Base-by-base conservation (phyloP, 2,888 invertebrate genomes). In the Eurytoma californica region DNA sequence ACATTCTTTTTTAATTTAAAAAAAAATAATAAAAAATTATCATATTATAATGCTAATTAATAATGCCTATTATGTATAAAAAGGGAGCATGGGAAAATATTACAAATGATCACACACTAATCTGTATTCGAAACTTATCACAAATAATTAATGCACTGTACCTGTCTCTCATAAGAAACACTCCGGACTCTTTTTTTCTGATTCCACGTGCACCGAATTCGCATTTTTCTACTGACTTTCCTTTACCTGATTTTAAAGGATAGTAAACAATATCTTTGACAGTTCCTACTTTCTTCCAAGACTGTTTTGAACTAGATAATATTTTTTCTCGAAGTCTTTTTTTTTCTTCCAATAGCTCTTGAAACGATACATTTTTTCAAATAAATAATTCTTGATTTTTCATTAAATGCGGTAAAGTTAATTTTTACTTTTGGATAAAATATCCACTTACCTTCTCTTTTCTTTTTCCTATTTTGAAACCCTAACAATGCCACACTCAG, bases 201-300 rank as follows among this genome's bases (percentile, higher is more conserved):
- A 90, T 86, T 0, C 91, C 91, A 69, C 83, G 84, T 74, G 86
- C 86, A 14, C 88, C 88, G 72, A 91, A 89, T 58, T 85, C 67
- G 67, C 88, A 90, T 24, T 86, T 82, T 12, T 82, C 67, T 0
- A 90, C 57, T 20, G 82, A 78, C 51, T 84, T 87, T 3, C 88
- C 89, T 60, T 85, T 86, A n/a, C 90, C 91, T n/a, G 91, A 91
- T 86, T 91, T 91, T 20, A 91, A 82, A 3, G 91, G 91, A 83
- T 91, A 91, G 68, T 87, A 82, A 74, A 86, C 88, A 18, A 91
- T 82, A 80, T 90, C 88, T 51, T 85, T 83, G 4, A 91, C 86
- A 20, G 82, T 83, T 13, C 90, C 91, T 39, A 90, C 87, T 84
- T 87, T 87, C 13, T 84, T 84, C 91, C 91, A 91, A 58, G 87